Conservation (phyloP, 2,113 vertebrate genomes). For the Mustela lutreola region DNA sequence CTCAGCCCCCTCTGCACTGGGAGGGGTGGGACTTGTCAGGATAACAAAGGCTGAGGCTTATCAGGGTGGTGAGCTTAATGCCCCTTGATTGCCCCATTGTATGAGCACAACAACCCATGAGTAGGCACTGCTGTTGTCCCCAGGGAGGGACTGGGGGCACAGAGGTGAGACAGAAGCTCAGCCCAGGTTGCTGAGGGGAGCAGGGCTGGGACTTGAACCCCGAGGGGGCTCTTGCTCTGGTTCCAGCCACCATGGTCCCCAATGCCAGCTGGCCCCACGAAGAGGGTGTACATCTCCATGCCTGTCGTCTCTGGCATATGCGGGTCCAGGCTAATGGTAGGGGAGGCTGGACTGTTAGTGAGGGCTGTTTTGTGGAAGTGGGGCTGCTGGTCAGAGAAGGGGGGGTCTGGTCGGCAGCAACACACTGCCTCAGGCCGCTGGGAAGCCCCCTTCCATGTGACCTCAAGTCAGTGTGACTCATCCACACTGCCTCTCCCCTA, state of each 20-base stretch:
- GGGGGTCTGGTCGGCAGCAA: background rate
- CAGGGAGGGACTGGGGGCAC: background rate
- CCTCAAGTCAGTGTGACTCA: background rate
- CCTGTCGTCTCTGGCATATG: background rate
- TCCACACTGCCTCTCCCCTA: accelerated
- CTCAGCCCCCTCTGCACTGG: background rate
- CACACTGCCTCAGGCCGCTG: background rate
- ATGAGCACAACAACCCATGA: background rate
- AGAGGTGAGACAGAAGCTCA: background rate
- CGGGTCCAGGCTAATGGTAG: background rate
- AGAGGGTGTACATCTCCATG: accelerated
- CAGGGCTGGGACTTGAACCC: no score
- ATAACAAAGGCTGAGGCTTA: background rate
- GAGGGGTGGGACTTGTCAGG: background rate
- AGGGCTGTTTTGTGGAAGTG: background rate
- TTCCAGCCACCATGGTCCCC: background rate
- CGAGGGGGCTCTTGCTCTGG: background rate
- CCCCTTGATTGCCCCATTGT: no score
- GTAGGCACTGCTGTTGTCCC: background rate
- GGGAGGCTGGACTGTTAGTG: background rate
- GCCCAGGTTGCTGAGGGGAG: background rate
- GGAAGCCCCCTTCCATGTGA: background rate
- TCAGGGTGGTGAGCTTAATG: background rate
- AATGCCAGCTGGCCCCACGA: background rate
- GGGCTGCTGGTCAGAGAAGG: background rate